These are phyloP conservation scores for Philaethria dido DNA, from an alignment of 2,888 invertebrate species.

Conservation along the genomic window DNA sequence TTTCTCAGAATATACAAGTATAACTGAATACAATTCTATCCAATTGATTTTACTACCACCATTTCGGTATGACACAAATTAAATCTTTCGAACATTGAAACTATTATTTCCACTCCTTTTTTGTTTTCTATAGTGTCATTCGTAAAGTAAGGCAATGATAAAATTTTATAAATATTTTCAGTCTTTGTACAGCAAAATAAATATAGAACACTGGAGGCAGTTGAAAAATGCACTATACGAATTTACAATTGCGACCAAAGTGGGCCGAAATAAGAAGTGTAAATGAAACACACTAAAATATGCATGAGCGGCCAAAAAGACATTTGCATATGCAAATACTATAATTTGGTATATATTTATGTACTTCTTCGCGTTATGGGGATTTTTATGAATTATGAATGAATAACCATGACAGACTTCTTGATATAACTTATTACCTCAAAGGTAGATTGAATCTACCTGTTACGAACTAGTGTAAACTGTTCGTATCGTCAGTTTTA, in stretches of 20 bases:
- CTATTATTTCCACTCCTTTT: too few species aligned
- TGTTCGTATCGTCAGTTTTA: too few species aligned
- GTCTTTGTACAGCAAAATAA: neutral
- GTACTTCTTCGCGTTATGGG: neutral
- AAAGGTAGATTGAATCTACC: too few species aligned
- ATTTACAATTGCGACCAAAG: constrained; percentile 23
- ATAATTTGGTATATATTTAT: constrained; percentile 17
- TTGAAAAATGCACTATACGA: constrained; percentile 13
- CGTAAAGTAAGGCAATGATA: neutral
- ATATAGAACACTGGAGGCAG: constrained; percentile 4
- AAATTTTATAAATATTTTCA: neutral
- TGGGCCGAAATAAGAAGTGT: constrained; percentile 26
- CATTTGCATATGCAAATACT: constrained; percentile 25
- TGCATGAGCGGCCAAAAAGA: constrained; percentile 24
- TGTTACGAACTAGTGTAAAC: too few species aligned
- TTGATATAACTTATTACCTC: too few species aligned
- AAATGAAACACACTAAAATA: constrained; percentile 26
- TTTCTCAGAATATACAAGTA: neutral
- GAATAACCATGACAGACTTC: too few species aligned
- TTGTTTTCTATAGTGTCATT: too few species aligned
- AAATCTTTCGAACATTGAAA: too few species aligned
- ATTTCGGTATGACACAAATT: neutral
- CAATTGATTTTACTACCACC: neutral
- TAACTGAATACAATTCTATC: neutral
- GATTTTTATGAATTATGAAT: too few species aligned